These are phyloP conservation scores for Pitangus sulphuratus DNA, from an alignment of 2,797 vertebrate genomes.

Conservation along the genomic window DNA sequence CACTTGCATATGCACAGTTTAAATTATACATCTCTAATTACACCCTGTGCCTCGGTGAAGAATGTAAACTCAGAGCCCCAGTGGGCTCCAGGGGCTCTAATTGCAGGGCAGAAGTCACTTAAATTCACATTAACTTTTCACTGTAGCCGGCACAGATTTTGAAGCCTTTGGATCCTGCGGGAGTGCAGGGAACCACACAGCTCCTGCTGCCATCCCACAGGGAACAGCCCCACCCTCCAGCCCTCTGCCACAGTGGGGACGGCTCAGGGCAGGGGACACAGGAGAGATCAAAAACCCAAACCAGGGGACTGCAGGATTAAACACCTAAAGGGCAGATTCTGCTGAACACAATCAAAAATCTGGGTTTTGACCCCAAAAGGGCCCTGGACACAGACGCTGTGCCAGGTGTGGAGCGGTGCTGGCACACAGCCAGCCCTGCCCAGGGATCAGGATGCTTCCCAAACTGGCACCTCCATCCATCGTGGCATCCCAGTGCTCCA, in stretches of 20 bases:
- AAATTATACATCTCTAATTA: slow-evolving; percentile 68
- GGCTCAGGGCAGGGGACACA: not conserved
- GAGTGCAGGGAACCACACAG: not conserved
- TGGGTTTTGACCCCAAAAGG: not conserved
- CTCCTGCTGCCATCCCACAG: not conserved
- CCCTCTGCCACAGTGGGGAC: rapidly evolving
- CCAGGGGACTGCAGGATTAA: not conserved
- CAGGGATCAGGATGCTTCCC: not conserved
- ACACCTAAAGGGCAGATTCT: not conserved
- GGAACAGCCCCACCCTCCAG: not conserved
- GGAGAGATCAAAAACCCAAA: not conserved
- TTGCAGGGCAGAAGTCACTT: slow-evolving; percentile 67
- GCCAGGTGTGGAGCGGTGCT: not conserved
- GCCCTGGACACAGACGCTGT: not conserved
- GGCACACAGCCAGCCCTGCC: rapidly evolving
- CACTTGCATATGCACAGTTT: slow-evolving; percentile 56
- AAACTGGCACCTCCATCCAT: not conserved
- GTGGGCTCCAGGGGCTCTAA: slow-evolving; percentile 48
- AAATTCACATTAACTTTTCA: slow-evolving; percentile 48
- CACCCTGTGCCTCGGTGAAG: slow-evolving; percentile 44
- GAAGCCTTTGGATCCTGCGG: not conserved
- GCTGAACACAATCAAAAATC: not conserved
- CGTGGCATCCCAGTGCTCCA: rapidly evolving
- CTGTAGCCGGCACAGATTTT: not conserved
- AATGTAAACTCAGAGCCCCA: slow-evolving; percentile 67